Evolutionary conservation across 1,140 invertebrate species (phyloP).

Genomic region (Potamilus streckersoni): DNA sequence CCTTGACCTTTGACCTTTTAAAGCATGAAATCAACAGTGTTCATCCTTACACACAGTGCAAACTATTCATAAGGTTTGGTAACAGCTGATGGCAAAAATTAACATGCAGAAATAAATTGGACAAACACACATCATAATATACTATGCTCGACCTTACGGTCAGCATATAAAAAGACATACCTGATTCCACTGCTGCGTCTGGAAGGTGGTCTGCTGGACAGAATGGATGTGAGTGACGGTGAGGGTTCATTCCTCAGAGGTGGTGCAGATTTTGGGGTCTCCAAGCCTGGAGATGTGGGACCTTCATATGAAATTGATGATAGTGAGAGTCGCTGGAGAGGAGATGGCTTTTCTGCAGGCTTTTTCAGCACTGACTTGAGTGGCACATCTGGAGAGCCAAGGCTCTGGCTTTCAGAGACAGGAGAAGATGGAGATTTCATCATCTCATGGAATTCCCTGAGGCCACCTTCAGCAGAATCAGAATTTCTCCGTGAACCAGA

Average conservation of each 20-base stretch:
- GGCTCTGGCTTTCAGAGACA: slow-evolving; percentile 36
- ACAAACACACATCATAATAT: too few relatives aligned
- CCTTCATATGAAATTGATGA: slow-evolving; percentile 32
- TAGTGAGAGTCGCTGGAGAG: slow-evolving; percentile 46
- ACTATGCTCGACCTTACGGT: too few relatives aligned
- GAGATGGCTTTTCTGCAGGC: slow-evolving; percentile 41
- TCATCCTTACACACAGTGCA: too few relatives aligned
- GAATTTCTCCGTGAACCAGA: slow-evolving; percentile 55
- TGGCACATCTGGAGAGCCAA: slow-evolving; percentile 46
- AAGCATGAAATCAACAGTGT: too few relatives aligned
- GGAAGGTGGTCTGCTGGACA: slow-evolving; percentile 30
- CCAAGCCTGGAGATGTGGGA: slow-evolving; percentile 31
- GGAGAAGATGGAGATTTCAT: slow-evolving; percentile 54
- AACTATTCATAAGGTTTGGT: too few relatives aligned
- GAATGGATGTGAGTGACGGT: slow-evolving; percentile 33
- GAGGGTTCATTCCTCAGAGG: slow-evolving; percentile 42
- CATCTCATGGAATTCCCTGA: slow-evolving; percentile 41
- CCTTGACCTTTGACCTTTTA: too few relatives aligned
- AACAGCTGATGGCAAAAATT: too few relatives aligned
- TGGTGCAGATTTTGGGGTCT: slow-evolving; percentile 39
- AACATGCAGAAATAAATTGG: too few relatives aligned
- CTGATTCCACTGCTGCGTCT: slow-evolving; percentile 38
- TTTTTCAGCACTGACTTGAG: slow-evolving; percentile 48
- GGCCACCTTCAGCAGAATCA: slow-evolving; percentile 36
- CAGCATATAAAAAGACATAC: slow-evolving; percentile 12